Percentiles rank a stretch among this genome's conserved stretches.
phyloP scores from a whole-genome alignment of 1,140 invertebrate genomes.

The Anastrepha ludens region DNA sequence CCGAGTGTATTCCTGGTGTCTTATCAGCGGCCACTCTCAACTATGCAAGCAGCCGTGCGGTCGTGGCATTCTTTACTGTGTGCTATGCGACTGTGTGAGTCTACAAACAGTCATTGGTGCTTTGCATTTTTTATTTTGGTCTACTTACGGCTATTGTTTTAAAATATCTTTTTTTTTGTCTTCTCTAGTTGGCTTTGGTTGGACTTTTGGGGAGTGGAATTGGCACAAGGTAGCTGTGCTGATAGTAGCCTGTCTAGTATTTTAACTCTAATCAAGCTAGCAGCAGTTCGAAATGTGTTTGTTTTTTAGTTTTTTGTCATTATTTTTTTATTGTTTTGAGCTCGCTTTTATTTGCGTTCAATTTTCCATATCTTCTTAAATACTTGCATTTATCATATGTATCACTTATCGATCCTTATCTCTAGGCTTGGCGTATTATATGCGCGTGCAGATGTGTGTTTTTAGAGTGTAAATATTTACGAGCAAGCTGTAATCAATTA shows the following conservation, averaged over 20 bases:
- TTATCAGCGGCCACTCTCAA: neutral
- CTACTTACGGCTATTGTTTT: neutral
- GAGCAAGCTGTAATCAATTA: neutral
- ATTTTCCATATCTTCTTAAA: neutral
- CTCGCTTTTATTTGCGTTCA: neutral
- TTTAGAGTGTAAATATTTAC: neutral
- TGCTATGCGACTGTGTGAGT: neutral
- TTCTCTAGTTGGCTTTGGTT: neutral
- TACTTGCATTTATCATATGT: neutral
- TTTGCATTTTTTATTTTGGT: neutral
- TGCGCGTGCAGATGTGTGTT: neutral
- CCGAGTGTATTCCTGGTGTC: constrained; percentile 1
- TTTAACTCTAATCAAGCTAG: neutral
- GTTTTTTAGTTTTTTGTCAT: neutral
- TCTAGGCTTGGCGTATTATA: neutral
- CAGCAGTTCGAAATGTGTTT: neutral
- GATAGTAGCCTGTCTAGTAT: neutral
- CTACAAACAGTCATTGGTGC: neutral
- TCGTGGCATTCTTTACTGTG: neutral
- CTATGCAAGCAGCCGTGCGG: neutral
- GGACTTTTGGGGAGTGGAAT: neutral
- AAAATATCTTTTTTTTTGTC: neutral
- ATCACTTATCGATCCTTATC: neutral
- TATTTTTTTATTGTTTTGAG: constrained; percentile 27
- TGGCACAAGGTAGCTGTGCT: constrained; percentile 10